phyloP scores from a whole-genome alignment of 2,113 vertebrate genomes.

The Cheilinus undulatus region DNA sequence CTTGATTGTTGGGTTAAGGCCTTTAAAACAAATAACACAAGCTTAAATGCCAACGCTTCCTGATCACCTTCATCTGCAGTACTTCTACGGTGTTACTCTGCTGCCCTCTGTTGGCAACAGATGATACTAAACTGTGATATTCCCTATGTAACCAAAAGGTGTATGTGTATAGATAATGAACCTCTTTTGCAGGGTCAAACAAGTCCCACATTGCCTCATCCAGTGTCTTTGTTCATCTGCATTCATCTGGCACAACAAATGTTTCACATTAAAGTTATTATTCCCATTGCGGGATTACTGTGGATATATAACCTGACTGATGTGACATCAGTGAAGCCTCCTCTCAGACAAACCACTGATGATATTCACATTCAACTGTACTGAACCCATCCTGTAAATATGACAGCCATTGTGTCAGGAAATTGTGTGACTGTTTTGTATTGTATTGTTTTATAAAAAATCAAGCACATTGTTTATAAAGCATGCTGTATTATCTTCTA shows the following conservation, averaged over 20 bases:
- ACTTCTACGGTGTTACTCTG: slow-evolving; percentile 24
- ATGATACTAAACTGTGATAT: neutral
- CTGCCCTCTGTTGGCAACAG: slow-evolving; percentile 62
- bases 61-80: neutral
- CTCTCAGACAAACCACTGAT: slow-evolving; percentile 21
- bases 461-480: slow-evolving; percentile 72
- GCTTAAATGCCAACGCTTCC: neutral
- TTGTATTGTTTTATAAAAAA: slow-evolving; percentile 70
- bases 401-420: slow-evolving; percentile 56
- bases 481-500: slow-evolving; percentile 61
- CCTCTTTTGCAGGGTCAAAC: too few relatives aligned
- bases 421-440: slow-evolving; percentile 73
- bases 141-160: too few relatives aligned
- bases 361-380: slow-evolving; percentile 28
- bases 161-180: too few relatives aligned
- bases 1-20: neutral
- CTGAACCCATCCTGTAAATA: slow-evolving; percentile 57
- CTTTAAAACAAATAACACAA: neutral
- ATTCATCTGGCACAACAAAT: neutral
- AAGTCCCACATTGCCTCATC: too few relatives aligned
- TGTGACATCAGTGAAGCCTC: slow-evolving; percentile 23
- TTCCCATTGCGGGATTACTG: neutral
- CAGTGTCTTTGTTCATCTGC: too few relatives aligned
- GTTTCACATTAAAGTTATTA: slow-evolving; percentile 5
- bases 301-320: slow-evolving; percentile 11